Evolutionary conservation across 1,140 invertebrate species (phyloP).

Genomic region (Pemphigus obesinymphae): DNA sequence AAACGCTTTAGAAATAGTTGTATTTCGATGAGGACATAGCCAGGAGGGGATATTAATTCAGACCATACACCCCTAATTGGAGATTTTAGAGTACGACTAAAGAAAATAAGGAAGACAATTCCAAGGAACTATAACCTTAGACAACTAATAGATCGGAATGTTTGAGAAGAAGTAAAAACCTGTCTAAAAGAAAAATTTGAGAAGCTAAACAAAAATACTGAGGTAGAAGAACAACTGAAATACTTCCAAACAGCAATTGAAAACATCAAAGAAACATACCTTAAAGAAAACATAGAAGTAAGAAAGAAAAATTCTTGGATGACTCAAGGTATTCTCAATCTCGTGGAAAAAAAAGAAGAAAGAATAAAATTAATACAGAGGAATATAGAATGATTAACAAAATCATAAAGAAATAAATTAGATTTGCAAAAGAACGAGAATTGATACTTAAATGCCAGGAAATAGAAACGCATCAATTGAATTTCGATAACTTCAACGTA

Average conservation of each 20-base stretch:
- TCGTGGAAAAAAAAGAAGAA: background rate
- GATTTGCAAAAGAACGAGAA: too few relatives aligned
- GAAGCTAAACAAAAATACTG: slow-evolving; percentile 46
- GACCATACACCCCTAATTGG: slow-evolving; percentile 49
- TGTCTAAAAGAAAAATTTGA: slow-evolving; percentile 45
- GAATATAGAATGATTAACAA: background rate
- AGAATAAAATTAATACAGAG: background rate
- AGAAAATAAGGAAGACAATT: background rate
- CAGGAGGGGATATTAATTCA: slow-evolving; percentile 43
- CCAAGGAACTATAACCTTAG: background rate
- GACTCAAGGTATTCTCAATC: background rate
- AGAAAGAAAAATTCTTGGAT: background rate
- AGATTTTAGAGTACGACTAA: slow-evolving; percentile 43
- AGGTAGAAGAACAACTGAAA: slow-evolving; percentile 37
- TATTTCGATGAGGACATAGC: slow-evolving; percentile 47
- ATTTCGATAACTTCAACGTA: slow-evolving; percentile 42
- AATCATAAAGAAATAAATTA: too few relatives aligned
- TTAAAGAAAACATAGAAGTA: background rate
- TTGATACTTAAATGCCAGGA: too few relatives aligned
- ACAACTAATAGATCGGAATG: slow-evolving; percentile 35
- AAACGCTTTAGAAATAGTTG: slow-evolving; percentile 47
- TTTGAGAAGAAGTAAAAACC: slow-evolving; percentile 25
- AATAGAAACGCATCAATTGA: slow-evolving; percentile 27
- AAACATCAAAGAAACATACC: background rate
- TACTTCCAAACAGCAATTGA: background rate